phyloP scores from a whole-genome alignment of 2,888 invertebrate species.

The Lasioglossum calceatum region DNA sequence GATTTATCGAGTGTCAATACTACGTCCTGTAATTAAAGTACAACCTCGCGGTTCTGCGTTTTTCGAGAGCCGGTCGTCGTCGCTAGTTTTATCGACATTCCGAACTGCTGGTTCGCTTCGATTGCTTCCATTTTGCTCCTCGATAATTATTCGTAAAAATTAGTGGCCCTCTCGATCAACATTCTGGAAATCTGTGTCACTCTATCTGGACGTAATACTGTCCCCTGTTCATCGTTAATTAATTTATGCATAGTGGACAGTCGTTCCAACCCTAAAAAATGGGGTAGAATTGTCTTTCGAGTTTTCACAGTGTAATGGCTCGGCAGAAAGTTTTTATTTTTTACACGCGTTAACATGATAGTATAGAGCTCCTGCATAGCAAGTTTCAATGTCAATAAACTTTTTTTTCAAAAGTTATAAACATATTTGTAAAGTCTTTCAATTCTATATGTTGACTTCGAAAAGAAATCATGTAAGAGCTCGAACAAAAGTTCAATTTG shows the following conservation, averaged over 20 bases:
- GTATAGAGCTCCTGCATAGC: background rate
- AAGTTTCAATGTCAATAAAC: background rate
- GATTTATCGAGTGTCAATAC: constrained; percentile 44
- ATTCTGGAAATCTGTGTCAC: background rate
- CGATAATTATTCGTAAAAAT: background rate
- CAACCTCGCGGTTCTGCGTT: background rate
- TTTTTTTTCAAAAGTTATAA: background rate
- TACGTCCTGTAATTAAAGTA: constrained; percentile 38
- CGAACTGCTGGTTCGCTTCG: background rate
- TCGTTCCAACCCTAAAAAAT: background rate
- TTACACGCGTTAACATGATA: background rate
- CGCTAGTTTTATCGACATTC: background rate
- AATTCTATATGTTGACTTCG: too few species aligned
- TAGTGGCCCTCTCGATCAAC: background rate
- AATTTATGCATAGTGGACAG: background rate
- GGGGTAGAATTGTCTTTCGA: background rate
- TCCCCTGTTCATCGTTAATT: background rate
- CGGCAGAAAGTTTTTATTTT: background rate
- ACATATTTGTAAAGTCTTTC: background rate
- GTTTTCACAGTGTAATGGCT: background rate
- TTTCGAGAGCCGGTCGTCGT: background rate
- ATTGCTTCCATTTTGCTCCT: background rate
- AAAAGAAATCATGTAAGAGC: too few species aligned
- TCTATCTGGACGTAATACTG: background rate
- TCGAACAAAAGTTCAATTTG: background rate